phyloP scores from a whole-genome alignment of 2,797 vertebrate genomes.

The Coranthus polyacanthus region DNA sequence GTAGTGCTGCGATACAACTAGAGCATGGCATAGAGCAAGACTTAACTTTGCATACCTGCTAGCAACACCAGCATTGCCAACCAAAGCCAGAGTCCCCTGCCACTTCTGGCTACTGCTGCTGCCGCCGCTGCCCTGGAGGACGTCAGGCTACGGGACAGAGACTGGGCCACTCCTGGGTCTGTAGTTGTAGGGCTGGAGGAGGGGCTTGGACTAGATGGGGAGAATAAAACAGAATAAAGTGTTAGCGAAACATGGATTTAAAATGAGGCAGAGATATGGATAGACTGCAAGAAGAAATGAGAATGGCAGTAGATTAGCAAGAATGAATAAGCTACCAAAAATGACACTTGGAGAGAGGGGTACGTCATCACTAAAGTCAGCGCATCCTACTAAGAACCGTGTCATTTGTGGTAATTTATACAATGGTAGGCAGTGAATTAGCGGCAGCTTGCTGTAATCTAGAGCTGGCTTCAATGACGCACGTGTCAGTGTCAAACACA shows the following conservation, averaged over 20 bases:
- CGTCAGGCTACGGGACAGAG: slow-evolving; percentile 60
- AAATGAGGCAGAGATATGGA: neutral
- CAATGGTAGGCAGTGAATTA: slow-evolving; percentile 33
- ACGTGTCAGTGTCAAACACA: slow-evolving; percentile 10
- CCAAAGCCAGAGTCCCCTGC: slow-evolving; percentile 87
- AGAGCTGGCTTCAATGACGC: slow-evolving; percentile 9
- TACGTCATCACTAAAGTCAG: neutral
- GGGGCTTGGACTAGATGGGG: slow-evolving; percentile 65
- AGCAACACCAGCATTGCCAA: slow-evolving; percentile 86
- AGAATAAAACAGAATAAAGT: neutral
- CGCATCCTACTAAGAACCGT: neutral
- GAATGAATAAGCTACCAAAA: slow-evolving; percentile 55
- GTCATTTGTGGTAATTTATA: slow-evolving; percentile 64
- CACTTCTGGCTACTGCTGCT: slow-evolving; percentile 75
- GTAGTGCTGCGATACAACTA: too few relatives aligned
- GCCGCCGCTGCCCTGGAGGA: slow-evolving; percentile 67
- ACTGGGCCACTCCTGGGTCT: slow-evolving; percentile 55
- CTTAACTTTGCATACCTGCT: slow-evolving; percentile 70
- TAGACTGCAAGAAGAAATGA: neutral
- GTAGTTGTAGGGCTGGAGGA: slow-evolving; percentile 63
- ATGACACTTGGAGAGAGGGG: slow-evolving; percentile 17
- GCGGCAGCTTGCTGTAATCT: slow-evolving; percentile 23
- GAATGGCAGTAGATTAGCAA: slow-evolving; percentile 12
- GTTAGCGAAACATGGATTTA: slow-evolving; percentile 4
- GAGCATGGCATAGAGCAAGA: too few relatives aligned